Percentiles rank a stretch among this genome's conserved stretches.
Evolutionary conservation across 2,797 vertebrate genomes (phyloP).

Genomic region (Microcaecilia unicolor): DNA sequence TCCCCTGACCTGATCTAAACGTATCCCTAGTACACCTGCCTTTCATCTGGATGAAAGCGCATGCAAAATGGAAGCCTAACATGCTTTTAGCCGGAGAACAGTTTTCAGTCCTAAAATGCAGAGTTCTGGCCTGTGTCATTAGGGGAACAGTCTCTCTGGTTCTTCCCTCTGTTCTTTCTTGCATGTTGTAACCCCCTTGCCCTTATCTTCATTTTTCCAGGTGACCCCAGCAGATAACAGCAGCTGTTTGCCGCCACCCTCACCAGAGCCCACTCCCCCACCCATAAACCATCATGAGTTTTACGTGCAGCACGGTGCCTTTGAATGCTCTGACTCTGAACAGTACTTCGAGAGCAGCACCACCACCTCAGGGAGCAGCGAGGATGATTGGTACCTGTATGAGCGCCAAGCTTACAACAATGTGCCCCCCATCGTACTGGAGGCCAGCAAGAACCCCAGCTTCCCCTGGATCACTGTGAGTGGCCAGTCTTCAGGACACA

Average conservation of each 20-base stretch:
- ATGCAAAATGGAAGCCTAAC: too few relatives aligned
- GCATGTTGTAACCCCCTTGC: too few relatives aligned
- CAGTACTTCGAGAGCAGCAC: conserved; percentile 67
- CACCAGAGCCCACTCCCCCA: conserved; percentile 51
- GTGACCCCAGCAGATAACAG: conserved; percentile 41
- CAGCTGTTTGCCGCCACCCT: conserved; percentile 50
- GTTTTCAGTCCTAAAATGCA: too few relatives aligned
- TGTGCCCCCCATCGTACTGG: conserved; percentile 60
- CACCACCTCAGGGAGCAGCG: conserved; percentile 53
- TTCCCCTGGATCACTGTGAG: conserved; percentile 70
- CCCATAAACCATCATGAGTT: conserved; percentile 65
- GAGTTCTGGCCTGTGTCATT: too few relatives aligned
- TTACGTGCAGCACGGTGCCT: conserved; percentile 39
- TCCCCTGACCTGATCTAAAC: too few relatives aligned
- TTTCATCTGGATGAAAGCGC: too few relatives aligned
- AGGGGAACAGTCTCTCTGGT: too few relatives aligned
- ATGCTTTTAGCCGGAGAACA: too few relatives aligned
- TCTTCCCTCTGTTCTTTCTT: too few relatives aligned
- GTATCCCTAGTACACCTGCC: too few relatives aligned
- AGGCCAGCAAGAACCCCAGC: conserved; percentile 73
- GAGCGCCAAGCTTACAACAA: conserved; percentile 52
- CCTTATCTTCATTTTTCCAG: not conserved
- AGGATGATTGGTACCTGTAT: conserved; percentile 65
- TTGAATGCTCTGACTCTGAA: conserved; percentile 66
- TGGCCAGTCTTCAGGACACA: too few relatives aligned